These are phyloP conservation scores for Scaptomyza caliginosa DNA, from an alignment of 2,888 invertebrate species.

Conservation along the genomic window DNA sequence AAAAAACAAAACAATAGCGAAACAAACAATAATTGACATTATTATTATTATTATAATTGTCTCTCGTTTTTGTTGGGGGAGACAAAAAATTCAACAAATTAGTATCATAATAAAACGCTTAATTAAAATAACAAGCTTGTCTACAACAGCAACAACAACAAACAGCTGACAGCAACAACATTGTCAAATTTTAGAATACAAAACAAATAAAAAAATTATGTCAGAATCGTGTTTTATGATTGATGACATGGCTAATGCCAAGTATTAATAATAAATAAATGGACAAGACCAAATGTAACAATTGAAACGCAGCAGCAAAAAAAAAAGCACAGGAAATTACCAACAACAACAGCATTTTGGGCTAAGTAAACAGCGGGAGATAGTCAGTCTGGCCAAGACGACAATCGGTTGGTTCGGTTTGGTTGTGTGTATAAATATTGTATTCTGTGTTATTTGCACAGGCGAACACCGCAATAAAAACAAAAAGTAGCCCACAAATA, in stretches of 20 bases:
- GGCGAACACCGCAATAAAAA: conserved; percentile 25
- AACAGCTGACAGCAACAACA: conserved; percentile 51
- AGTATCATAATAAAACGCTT: conserved; percentile 71
- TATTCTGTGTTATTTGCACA: conserved; percentile 59
- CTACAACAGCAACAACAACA: conserved; percentile 28
- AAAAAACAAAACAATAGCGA: not conserved
- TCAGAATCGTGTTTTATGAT: conserved; percentile 48
- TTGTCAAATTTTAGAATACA: conserved; percentile 50
- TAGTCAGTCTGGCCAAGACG: conserved; percentile 14
- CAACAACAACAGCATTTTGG: conserved; percentile 44
- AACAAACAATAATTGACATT: conserved; percentile 39
- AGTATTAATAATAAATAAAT: conserved; percentile 48
- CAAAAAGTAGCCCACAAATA: conserved; percentile 48
- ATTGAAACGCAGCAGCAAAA: conserved; percentile 48
- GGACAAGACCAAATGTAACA: conserved; percentile 36
- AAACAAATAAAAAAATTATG: conserved; percentile 32
- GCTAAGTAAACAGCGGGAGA: conserved; percentile 14
- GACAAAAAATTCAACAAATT: conserved; percentile 59
- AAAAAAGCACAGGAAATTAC: conserved; percentile 60
- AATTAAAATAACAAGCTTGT: conserved; percentile 71
- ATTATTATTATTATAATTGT: conserved; percentile 30
- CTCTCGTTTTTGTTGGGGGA: no score
- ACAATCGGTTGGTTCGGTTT: conserved; percentile 6
- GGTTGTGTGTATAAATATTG: conserved; percentile 65
- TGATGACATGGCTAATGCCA: conserved; percentile 59